Evolutionary conservation across 2,797 vertebrate species (phyloP).

Genomic region (Sphenodon punctatus): DNA sequence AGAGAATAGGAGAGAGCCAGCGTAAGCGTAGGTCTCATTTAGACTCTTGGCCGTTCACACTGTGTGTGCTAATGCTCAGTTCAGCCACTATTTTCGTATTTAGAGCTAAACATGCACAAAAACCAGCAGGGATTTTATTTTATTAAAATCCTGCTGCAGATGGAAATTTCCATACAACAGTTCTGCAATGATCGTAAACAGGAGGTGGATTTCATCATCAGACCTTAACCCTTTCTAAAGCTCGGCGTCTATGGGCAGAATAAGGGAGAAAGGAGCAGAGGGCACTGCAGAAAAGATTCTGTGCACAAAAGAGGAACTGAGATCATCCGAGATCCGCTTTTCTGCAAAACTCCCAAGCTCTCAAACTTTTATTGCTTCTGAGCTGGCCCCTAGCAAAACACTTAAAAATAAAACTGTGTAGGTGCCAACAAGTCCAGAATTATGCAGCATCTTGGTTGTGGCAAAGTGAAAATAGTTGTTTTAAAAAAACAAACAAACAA

Average conservation of each 20-base stretch:
- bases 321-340: background rate
- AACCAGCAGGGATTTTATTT: constrained; percentile 28
- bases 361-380: background rate
- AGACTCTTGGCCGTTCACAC: background rate
- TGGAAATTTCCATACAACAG: constrained; percentile 66
- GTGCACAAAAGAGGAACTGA: constrained; percentile 49
- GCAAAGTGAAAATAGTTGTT: background rate
- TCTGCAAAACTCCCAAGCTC: constrained; percentile 4
- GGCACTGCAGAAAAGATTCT: background rate
- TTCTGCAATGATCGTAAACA: constrained; percentile 54
- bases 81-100: constrained; percentile 9
- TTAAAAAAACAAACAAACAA: too few species aligned
- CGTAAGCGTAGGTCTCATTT: constrained; percentile 1
- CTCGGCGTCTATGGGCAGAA: background rate
- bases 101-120: constrained; percentile 20
- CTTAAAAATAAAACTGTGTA: background rate
- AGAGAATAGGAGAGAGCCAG: background rate
- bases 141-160: constrained; percentile 2
- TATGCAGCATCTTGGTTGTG: background rate
- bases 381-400: background rate
- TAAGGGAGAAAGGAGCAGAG: background rate
- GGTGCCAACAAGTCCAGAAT: background rate
- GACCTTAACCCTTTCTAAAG: constrained; percentile 41
- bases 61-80: constrained; percentile 16
- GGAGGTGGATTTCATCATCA: constrained; percentile 38